Percentiles rank a stretch among this genome's conserved stretches.
These are phyloP conservation scores for Sapajus apella DNA, from an alignment of 2,113 vertebrate species.

Conservation along the genomic window DNA sequence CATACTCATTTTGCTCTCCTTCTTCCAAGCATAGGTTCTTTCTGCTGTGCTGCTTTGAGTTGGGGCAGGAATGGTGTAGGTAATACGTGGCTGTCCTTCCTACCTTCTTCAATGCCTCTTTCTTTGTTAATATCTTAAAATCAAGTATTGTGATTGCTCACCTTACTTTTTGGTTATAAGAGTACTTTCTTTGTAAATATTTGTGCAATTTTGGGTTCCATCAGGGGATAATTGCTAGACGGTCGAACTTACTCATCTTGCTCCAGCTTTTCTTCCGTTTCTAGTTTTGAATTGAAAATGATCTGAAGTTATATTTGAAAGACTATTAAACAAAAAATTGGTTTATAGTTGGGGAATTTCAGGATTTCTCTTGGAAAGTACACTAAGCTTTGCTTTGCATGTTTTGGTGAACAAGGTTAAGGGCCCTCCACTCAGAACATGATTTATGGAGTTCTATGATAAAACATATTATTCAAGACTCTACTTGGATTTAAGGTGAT, in stretches of 20 bases:
- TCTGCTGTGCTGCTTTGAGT: not conserved
- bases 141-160: not conserved
- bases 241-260: not conserved
- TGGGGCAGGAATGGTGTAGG: not conserved
- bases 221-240: not conserved
- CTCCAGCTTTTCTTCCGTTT: not conserved
- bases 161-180: not conserved
- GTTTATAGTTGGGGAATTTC: not conserved
- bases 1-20: not conserved
- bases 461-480: conserved; percentile 70
- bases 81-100: not conserved
- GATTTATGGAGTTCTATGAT: conserved; percentile 65
- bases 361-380: conserved; percentile 2
- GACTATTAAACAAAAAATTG: not conserved
- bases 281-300: not conserved
- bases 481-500: conserved; percentile 62
- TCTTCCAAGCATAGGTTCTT: not conserved
- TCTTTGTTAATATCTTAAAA: not conserved
- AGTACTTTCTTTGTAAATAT: not conserved
- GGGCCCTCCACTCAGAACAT: not conserved
- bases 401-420: conserved; percentile 28
- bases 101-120: not conserved
- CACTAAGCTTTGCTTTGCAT: not conserved
- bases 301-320: not conserved
- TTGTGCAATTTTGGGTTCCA: not conserved